Evolutionary conservation across 1,140 invertebrate species (phyloP), one percentile per base, ranked within the genome.

Genomic region (Drosophila leontia): DNA sequence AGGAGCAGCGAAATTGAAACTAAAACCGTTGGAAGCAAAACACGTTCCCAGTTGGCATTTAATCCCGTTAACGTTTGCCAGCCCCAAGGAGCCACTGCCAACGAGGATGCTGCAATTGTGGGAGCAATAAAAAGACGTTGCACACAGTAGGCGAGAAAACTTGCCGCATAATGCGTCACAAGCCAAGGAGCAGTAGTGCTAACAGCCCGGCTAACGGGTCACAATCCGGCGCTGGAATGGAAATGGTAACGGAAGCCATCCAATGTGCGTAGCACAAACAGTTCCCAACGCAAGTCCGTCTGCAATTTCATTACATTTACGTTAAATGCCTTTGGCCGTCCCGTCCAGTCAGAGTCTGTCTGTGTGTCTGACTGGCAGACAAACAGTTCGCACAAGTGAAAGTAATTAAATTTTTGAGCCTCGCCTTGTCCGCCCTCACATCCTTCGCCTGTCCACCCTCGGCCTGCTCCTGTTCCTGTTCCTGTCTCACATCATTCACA

Each of bases 371-470:
- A 47, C 65, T 78, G 82, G 39, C 75, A 87, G 83, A 85, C 82
- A 86, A 85, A 86, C 82, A 79, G 69, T 75, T 78, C 75, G 82
- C 83, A 86, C 75, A 83, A 88, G 85, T 90, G 84, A 88, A 88
- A 88, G 84, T 88, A 88, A 88, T 88, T 88, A 90, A 90, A 88
- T 88, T 88, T 88, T 88, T 88, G 74, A 90, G 72, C 83, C 45
- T 42, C 44, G 17, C 60, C 72, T 26, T 62, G 32, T 56, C 55
- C 32, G 3, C 15, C 32, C 11, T n/a, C 12, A 13, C 29, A 56
- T 47, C 44, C 55, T 39, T 23, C 44, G 13, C 37, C 26, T 29
- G 26, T 29, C 26, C 26, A 6, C 26, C 26, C 26, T 29, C 47
- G 8, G 50, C 50, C 39, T n/a, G 5, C 12, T n/a, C 37, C 12